Evolutionary conservation across 2,797 vertebrate species (phyloP).

Genomic region (Darevskia mixta): DNA sequence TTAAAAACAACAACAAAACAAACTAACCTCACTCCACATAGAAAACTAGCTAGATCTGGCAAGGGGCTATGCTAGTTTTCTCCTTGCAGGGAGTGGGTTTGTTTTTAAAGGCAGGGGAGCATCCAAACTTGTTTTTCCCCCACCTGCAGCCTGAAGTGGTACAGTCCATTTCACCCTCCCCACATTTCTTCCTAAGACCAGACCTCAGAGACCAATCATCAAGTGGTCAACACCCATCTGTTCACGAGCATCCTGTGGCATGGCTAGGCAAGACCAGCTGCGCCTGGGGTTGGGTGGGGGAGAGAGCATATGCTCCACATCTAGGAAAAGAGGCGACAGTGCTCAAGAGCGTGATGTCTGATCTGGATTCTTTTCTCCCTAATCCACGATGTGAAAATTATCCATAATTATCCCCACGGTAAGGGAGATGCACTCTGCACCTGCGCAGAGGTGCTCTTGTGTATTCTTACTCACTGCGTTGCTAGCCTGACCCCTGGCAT

Average conservation of each 20-base stretch:
- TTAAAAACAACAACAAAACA: too few species aligned
- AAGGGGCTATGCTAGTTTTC: neutral
- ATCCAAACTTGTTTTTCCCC: neutral
- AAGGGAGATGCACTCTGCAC: neutral
- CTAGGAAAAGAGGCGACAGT: neutral
- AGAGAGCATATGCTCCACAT: neutral
- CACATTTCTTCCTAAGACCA: neutral
- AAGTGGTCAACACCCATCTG: neutral
- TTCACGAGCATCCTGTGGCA: neutral
- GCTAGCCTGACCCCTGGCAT: neutral
- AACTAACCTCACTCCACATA: neutral
- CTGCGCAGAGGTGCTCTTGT: neutral
- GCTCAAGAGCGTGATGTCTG: neutral
- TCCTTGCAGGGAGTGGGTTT: neutral
- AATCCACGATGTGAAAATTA: neutral
- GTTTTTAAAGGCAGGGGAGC: neutral
- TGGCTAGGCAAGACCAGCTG: neutral
- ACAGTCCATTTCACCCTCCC: neutral
- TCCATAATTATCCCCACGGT: neutral
- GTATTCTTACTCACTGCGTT: neutral
- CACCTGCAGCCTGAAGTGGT: neutral
- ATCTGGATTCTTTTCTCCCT: too few species aligned
- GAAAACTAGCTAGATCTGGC: neutral
- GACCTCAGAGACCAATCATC: neutral
- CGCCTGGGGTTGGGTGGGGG: neutral